These are phyloP conservation scores for Beroe forskalii DNA, from an alignment of 37 sponge, comb jelly and placozoan species.

Conservation along the genomic window DNA sequence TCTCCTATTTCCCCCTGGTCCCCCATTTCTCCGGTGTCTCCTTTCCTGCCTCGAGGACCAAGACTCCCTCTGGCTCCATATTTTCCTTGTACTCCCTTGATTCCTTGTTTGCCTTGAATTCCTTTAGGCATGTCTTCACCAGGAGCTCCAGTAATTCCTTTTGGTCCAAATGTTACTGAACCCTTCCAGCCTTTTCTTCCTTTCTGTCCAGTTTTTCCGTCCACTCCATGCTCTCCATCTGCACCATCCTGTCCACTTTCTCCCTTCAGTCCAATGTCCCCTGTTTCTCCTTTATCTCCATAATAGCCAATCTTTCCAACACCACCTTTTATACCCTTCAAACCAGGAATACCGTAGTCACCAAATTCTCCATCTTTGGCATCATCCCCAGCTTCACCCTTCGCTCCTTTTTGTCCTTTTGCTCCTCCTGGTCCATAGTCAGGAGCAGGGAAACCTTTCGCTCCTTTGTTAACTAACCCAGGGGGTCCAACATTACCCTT, in stretches of 20 bases:
- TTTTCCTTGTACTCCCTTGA: neutral
- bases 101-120: neutral
- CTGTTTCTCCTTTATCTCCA: neutral
- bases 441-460: conserved; percentile 10
- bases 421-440: neutral
- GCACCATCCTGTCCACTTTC: neutral
- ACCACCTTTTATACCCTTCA: conserved; percentile 8
- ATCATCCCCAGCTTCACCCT: neutral
- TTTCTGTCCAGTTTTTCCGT: neutral
- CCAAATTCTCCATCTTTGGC: conserved; percentile 3
- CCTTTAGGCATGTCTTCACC: neutral
- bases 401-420: neutral
- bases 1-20: neutral
- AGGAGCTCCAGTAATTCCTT: neutral
- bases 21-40: neutral
- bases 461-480: conserved; percentile 33
- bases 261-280: neutral
- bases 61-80: neutral
- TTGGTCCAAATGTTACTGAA: conserved; percentile 10
- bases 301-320: neutral
- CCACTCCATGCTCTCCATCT: neutral
- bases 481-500: conserved; percentile 8
- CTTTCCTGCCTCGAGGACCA: neutral
- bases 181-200: conserved; percentile 46
- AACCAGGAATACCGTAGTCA: neutral